Evolutionary conservation across 1,140 invertebrate genomes (phyloP).

Genomic region (Watersipora subatra): DNA sequence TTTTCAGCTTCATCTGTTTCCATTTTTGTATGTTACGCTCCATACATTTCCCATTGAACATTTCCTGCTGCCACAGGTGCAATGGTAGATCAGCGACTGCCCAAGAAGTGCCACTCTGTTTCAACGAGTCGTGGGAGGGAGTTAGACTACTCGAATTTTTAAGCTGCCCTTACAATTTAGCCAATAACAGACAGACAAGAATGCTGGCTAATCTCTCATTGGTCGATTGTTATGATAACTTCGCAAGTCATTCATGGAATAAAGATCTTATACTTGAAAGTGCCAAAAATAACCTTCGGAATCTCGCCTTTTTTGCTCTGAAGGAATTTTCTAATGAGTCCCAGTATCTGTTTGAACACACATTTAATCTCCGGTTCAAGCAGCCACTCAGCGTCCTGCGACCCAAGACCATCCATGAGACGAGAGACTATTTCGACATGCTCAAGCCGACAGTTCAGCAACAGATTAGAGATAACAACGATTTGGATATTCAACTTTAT

Average conservation of each 20-base stretch:
- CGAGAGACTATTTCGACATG: not conserved
- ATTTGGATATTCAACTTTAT: not conserved
- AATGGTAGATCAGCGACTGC: constrained; percentile 45
- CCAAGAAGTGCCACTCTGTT: constrained; percentile 43
- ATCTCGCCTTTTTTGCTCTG: constrained; percentile 88
- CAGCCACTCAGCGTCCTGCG: not conserved
- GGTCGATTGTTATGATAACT: constrained; percentile 80
- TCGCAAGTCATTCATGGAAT: constrained; percentile 49
- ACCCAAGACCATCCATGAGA: not conserved
- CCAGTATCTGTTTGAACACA: constrained; percentile 88
- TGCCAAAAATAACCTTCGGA: constrained; percentile 78
- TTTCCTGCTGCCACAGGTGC: no score
- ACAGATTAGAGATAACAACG: not conserved
- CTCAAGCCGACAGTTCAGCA: not conserved
- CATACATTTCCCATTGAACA: no score
- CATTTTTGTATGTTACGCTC: not conserved
- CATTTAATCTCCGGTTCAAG: constrained; percentile 51
- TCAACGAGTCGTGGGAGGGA: constrained; percentile 35
- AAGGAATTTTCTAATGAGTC: constrained; percentile 82
- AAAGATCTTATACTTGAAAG: constrained; percentile 71
- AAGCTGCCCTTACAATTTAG: constrained; percentile 73
- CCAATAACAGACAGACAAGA: constrained; percentile 81
- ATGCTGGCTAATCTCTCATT: constrained; percentile 75
- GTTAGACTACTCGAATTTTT: constrained; percentile 68
- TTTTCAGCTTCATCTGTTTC: not conserved